Conservation (phyloP, 2,888 invertebrate species). For the Catocala fraxini region DNA sequence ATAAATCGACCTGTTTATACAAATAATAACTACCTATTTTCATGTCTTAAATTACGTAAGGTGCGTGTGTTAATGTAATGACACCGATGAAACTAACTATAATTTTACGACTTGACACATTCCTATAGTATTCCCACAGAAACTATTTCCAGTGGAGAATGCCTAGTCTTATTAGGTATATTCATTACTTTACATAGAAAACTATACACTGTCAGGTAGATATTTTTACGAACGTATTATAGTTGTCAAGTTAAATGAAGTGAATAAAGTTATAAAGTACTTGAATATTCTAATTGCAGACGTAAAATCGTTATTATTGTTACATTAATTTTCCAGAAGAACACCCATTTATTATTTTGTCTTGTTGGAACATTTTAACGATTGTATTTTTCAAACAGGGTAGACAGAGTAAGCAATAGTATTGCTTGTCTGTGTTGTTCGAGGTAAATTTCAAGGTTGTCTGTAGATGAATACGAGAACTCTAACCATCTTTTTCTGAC, state of each 20-base stretch:
- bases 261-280: not conserved
- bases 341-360: constrained; percentile 41
- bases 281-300: not conserved
- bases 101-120: constrained; percentile 8
- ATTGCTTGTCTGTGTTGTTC: constrained; percentile 63
- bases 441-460: constrained; percentile 76
- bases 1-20: too few relatives aligned
- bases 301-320: constrained; percentile 10
- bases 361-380: constrained; percentile 59
- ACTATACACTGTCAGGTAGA: not conserved
- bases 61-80: constrained; percentile 7
- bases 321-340: constrained; percentile 32
- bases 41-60: not conserved
- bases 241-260: not conserved
- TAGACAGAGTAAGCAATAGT: constrained; percentile 73
- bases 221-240: constrained; percentile 4
- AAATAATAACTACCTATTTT: not conserved
- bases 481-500: constrained; percentile 63
- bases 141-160: constrained; percentile 14
- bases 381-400: constrained; percentile 72
- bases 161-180: too few relatives aligned
- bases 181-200: not conserved
- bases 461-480: constrained; percentile 50
- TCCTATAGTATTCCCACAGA: constrained; percentile 14
- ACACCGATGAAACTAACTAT: constrained; percentile 15